A percentile compares a stretch with the other conserved stretches of the same genome.
Conservation (phyloP, 2,888 invertebrate species). For the Parelbella ahira region DNA sequence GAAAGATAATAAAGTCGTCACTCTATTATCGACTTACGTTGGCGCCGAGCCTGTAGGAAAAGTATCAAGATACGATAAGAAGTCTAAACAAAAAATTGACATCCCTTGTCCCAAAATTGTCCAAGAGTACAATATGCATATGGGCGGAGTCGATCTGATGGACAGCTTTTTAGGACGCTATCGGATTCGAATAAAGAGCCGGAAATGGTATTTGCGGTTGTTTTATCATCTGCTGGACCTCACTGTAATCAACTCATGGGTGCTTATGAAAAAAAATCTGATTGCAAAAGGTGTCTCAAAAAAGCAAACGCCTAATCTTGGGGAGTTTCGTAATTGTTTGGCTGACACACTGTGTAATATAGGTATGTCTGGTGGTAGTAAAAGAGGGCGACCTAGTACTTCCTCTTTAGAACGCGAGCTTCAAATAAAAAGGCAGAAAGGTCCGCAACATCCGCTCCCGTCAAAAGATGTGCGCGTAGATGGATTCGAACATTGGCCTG, state of each 20-base stretch:
- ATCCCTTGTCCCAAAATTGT: conserved; percentile 32
- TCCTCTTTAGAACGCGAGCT: conserved; percentile 40
- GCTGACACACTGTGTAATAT: conserved; percentile 30
- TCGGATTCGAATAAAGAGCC: conserved; percentile 30
- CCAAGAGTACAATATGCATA: conserved; percentile 38
- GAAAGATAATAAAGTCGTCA: conserved; percentile 42
- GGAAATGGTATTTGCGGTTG: conserved; percentile 41
- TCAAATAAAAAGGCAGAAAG: no score
- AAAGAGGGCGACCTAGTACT: conserved; percentile 40
- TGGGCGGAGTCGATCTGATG: conserved; percentile 45
- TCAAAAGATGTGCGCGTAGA: conserved; percentile 38
- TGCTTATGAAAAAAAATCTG: conserved; percentile 38
- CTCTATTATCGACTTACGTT: conserved; percentile 40
- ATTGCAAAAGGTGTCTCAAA: no score
- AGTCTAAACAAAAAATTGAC: conserved; percentile 16
- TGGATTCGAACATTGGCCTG: conserved; percentile 38
- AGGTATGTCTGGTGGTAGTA: conserved; percentile 39
- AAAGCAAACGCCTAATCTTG: no score
- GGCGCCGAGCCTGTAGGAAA: conserved; percentile 35
- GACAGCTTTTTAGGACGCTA: conserved; percentile 38
- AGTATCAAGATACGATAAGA: conserved; percentile 36
- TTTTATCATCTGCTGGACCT: conserved; percentile 43
- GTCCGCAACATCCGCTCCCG: no score
- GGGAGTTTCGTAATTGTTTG: no score
- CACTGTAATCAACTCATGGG: conserved; percentile 43